A percentile compares a stretch with the other conserved stretches of the same genome.
Conservation (phyloP, 2,888 invertebrate species). For the Marronus borbonicus region DNA sequence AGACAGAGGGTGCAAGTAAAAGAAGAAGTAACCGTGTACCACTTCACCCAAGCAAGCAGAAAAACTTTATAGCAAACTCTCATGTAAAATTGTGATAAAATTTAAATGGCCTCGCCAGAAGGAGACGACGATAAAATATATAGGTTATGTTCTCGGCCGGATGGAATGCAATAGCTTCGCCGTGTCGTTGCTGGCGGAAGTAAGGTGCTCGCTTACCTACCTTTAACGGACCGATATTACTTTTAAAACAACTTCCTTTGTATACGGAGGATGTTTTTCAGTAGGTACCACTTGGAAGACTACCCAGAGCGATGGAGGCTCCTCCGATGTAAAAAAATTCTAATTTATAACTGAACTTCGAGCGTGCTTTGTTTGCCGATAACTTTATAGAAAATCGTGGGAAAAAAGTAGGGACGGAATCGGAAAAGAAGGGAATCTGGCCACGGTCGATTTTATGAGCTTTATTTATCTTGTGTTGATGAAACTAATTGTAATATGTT, state of each 20-base stretch:
- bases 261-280: neutral
- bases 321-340: conserved; percentile 17
- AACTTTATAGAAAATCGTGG: too few species aligned
- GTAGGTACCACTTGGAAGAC: conserved; percentile 1
- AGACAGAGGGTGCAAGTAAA: too few species aligned
- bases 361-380: conserved; percentile 11
- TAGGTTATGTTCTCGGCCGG: conserved; percentile 30
- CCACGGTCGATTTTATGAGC: too few species aligned
- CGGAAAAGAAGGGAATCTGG: too few species aligned
- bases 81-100: conserved; percentile 42
- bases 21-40: neutral
- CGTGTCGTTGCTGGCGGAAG: neutral
- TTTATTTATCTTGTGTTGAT: too few species aligned
- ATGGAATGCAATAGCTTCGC: conserved; percentile 18
- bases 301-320: neutral
- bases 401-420: too few species aligned
- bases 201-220: conserved; percentile 5
- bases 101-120: conserved; percentile 25
- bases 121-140: conserved; percentile 33
- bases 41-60: too few species aligned
- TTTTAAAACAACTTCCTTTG: conserved; percentile 20
- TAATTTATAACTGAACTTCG: conserved; percentile 23
- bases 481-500: too few species aligned
- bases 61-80: conserved; percentile 25
- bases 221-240: conserved; percentile 26